Conservation (phyloP, 1,140 invertebrate genomes). For the Acyrthosiphon pisum region DNA sequence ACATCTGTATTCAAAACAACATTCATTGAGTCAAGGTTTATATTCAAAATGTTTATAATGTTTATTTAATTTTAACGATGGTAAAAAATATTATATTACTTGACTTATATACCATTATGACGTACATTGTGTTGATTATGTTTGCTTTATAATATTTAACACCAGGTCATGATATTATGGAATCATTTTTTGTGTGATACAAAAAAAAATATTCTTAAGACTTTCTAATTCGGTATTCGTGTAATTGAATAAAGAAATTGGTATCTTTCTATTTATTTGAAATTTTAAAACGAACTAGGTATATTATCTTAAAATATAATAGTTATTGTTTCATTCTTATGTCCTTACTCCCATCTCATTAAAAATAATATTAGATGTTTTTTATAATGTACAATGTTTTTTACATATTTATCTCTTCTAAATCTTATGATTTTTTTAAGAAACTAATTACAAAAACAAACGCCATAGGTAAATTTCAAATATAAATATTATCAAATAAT, state of each 20-base stretch:
- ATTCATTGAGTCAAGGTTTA: background rate
- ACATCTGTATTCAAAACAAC: background rate
- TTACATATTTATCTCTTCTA: background rate
- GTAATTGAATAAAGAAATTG: background rate
- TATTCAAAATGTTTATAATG: background rate
- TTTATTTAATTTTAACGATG: conserved; percentile 11
- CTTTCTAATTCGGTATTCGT: background rate
- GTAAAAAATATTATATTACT: background rate
- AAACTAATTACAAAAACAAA: background rate
- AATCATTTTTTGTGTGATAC: background rate
- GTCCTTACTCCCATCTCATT: background rate
- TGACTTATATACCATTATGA: background rate
- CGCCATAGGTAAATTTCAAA: background rate
- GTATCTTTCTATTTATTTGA: background rate
- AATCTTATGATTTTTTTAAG: background rate
- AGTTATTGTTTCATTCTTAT: background rate
- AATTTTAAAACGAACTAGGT: background rate
- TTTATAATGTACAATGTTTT: no score
- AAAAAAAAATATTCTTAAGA: background rate
- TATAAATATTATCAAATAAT: background rate
- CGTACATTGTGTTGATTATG: no score
- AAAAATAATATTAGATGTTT: background rate
- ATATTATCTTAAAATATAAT: no score
- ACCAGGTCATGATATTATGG: no score
- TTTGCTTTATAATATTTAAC: background rate